Evolutionary conservation across 2,888 invertebrate species (phyloP), one percentile per base, ranked within the genome.

Genomic region (Gymnoscelis rufifasciata): DNA sequence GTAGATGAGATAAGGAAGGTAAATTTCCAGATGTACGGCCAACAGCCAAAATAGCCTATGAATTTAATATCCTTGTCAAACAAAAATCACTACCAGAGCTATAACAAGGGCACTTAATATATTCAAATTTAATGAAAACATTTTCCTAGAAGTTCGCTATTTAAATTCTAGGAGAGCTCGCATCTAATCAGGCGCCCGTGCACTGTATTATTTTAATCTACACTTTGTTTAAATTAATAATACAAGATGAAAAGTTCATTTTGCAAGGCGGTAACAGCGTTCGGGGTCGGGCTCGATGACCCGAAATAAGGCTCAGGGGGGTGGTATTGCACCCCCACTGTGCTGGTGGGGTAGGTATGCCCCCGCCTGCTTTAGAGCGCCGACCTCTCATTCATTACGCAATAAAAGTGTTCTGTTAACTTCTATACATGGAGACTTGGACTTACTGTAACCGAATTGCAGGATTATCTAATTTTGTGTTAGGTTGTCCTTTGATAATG

Each of bases 301-400:
- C 86, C 87, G 83, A 86, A 87, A 86, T 87, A 84, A 86, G 82
- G 83, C 79, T 78, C 74, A 61, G 59, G 74, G 74, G 75, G 78
- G 73, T 66, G 74, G 71, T 73, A 76, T 74, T 74, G 78, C 81
- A 74, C 63, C 72, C 64, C 74, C 70, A 69, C 66, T 64, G 62
- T 64, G 60, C 55, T 57, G 56, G 57, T 60, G 57, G 57, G 60
- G 56, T 42, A 55, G n/a, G 59, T 45, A 56, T 47, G 47, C 52
- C 60, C 60, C 66, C 66, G 57, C 65, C 54, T 60, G 38, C 52
- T 60, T 62, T 63, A 70, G 82, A 72, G 73, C 81, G 74, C 75
- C 82, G 83, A 83, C 83, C 86, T 83, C 80, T 78, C 84, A 79
- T 82, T 86, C 83, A 87, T 86, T 86, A 87, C 84, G 86, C 87